These are phyloP conservation scores for Lytechinus variegatus DNA, from an alignment of 35 echinoderm and acorn worm genomes.

Conservation along the genomic window DNA sequence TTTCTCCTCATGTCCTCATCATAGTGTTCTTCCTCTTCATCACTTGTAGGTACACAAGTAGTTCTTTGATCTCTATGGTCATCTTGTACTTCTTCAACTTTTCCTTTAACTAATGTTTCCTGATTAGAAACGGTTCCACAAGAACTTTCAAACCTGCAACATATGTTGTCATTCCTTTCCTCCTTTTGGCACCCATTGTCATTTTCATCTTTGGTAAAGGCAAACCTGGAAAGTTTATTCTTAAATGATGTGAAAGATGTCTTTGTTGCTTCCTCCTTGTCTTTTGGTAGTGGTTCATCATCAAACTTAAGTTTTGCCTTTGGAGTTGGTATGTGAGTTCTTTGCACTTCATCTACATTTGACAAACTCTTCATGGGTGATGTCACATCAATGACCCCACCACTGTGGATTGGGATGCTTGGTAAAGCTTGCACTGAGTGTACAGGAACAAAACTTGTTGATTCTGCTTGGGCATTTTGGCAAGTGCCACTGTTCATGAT, in stretches of 20 bases:
- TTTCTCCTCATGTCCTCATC: background rate
- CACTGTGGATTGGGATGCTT: background rate
- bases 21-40: background rate
- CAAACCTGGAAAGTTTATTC: background rate
- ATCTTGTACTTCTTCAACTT: background rate
- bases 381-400: background rate
- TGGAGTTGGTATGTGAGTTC: background rate
- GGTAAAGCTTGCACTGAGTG: background rate
- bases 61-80: background rate
- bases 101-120: background rate
- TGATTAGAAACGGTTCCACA: background rate
- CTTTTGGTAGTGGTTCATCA: background rate
- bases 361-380: background rate
- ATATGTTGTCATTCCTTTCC: background rate
- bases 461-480: background rate
- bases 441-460: background rate
- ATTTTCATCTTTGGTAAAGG: background rate
- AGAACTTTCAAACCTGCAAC: background rate
- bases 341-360: background rate
- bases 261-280: background rate
- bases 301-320: constrained; percentile 27
- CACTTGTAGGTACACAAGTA: background rate
- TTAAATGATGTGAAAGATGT: background rate
- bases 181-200: background rate
- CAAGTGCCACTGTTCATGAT: background rate